Base-by-base conservation (phyloP, 1,140 invertebrate genomes). In the Aphelenchoides besseyi region DNA sequence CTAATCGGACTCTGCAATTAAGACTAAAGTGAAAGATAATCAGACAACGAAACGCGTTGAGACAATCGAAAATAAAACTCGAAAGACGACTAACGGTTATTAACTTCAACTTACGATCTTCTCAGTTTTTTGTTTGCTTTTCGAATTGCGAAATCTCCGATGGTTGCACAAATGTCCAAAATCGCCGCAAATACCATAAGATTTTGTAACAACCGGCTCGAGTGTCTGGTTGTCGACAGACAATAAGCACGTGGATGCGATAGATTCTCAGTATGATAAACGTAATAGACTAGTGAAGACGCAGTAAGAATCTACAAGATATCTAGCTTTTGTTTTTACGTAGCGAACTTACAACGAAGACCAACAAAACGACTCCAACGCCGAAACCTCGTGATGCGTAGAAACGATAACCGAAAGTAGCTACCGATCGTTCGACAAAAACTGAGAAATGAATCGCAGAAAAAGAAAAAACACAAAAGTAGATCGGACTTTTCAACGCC, bases 331-430 rank as follows among this genome's bases (percentile, higher is more conserved):
- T n/a, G 28, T 1, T n/a, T 29, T 28, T 30, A n/a, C n/a, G 1
- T n/a, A 52, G 26, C 53, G 23, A 64, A 66, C 28, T 32, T 66
- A 66, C 63, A 16, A 66, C 3, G 12, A 66, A 66, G 48, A 37
- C n/a, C 30, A 37, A 36, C 12, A 66, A 12, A 12, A 66, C 30
- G 12, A 33, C 36, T 18, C 63, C 63, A 12, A 66, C 9, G 9
- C 33, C n/a, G n/a, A 16, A 29, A 33, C 36, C 32, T 12, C 16
- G 16, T 23, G 9, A n/a, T 32, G 30, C 9, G 36, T 66, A 66
- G 36, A 23, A n/a, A 33, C 36, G 16, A 2, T n/a, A 30, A 12
- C 16, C n/a, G 30, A 33, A 66, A 37, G 63, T 66, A 23, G 63
- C 63, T 16, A 29, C n/a, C 12, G 36, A 12, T n/a, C 63, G 30